Evolutionary conservation across 2,797 vertebrate species (phyloP), one percentile per base, ranked within the genome.

Genomic region (Anguilla marmorata): DNA sequence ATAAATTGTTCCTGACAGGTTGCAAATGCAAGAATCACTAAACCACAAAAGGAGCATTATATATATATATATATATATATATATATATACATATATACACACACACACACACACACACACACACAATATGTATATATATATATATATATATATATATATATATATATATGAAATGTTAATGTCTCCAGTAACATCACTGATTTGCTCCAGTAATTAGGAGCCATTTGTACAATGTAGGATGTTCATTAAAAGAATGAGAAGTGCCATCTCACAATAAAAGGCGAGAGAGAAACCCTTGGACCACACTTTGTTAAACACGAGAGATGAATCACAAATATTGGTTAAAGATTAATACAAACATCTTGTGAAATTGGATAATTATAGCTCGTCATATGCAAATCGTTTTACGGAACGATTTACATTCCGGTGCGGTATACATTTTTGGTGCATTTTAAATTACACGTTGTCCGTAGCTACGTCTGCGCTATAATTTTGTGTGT

Each of bases 301-400:
- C 95, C 93, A 0, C 96, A 88, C 96, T 96, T 96, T 94, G 95
- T 94, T 94, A 87, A 91, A 91, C 60, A 94, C 93, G 93, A 95
- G 94, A 96, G 96, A 96, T 96, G 96, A 97, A 95, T 94, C 94
- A 95, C 96, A 96, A 96, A 96, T 97, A 97, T 96, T 97, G 95
- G 96, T 97, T 97, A 97, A 94, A 95, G 94, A 95, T 94, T 95
- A 96, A 97, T 96, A 94, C 96, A 97, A 96, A 97, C 96, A 96
- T 97, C 97, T 97, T 94, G 95, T 95, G 95, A 95, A 96, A 97
- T 94, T 96, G 96, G 96, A 97, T 97, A 98, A 98, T 97, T 98
- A 95, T 95, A 96, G 95, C 95, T 96, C 97, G 97, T 96, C 96
- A 89, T 95, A 95, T 96, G 95, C 93, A 95, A 96, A 97, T 96